These are phyloP conservation scores for Epiblema foenella DNA, from an alignment of 2,888 invertebrate genomes.

Conservation along the genomic window DNA sequence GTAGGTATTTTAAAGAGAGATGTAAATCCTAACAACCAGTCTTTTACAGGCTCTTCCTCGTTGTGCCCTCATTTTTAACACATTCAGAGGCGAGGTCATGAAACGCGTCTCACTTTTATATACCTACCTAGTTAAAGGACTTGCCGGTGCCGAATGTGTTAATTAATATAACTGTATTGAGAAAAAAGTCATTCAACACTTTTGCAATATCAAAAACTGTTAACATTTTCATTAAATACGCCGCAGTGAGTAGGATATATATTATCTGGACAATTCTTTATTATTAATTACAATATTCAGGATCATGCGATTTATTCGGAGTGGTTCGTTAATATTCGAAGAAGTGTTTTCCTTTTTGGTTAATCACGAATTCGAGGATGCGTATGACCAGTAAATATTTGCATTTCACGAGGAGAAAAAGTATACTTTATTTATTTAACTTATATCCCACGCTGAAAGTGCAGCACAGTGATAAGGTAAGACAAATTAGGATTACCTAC, in stretches of 20 bases:
- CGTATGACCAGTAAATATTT: neutral
- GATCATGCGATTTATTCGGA: neutral
- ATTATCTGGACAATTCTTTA: neutral
- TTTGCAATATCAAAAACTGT: neutral
- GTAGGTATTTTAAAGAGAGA: too few species aligned
- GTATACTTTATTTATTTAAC: neutral
- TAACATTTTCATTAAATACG: neutral
- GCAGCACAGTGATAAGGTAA: too few species aligned
- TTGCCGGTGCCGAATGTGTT: too few species aligned
- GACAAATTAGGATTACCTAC: too few species aligned
- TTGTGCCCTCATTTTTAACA: too few species aligned
- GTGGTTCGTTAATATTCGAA: neutral
- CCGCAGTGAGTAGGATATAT: neutral
- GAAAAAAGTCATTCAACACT: neutral
- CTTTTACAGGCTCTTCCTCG: too few species aligned
- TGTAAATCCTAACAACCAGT: too few species aligned
- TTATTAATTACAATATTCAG: conserved; percentile 10
- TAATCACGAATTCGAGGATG: neutral
- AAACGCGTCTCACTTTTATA: too few species aligned
- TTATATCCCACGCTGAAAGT: neutral
- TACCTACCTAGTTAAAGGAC: too few species aligned
- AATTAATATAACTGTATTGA: too few species aligned
- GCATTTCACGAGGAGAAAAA: neutral
- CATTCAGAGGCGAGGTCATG: too few species aligned
- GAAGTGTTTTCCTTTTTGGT: neutral